These are phyloP conservation scores for Antheraea mylitta DNA, from an alignment of 1,140 invertebrate species.

Conservation along the genomic window DNA sequence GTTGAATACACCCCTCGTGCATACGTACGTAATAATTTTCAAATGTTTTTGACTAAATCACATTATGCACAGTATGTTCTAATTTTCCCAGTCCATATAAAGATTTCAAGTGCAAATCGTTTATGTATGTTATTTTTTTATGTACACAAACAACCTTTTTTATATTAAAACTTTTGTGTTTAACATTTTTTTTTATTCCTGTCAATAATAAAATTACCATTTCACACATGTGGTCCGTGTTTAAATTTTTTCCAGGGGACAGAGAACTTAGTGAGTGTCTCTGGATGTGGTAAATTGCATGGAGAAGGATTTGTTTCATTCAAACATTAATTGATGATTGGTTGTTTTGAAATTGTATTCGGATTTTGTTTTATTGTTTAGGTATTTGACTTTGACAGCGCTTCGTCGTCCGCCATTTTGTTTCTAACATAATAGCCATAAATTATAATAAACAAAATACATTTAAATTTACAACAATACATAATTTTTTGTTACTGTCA, in stretches of 20 bases:
- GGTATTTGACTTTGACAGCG: slow-evolving; percentile 16
- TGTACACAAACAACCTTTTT: slow-evolving; percentile 18
- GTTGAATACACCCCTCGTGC: slow-evolving; percentile 4
- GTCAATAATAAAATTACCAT: slow-evolving; percentile 52
- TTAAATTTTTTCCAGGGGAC: slow-evolving; percentile 85
- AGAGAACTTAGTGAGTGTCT: slow-evolving; percentile 86
- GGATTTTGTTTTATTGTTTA: background rate
- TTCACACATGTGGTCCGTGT: slow-evolving; percentile 57
- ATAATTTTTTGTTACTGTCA: no score
- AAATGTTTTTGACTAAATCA: slow-evolving; percentile 41
- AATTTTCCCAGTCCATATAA: slow-evolving; percentile 16
- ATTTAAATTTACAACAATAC: no score
- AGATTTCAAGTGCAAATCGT: slow-evolving; percentile 49
- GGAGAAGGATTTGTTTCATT: slow-evolving; percentile 9
- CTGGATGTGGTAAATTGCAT: slow-evolving; percentile 29
- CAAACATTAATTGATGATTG: background rate
- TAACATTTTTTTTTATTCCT: slow-evolving; percentile 19
- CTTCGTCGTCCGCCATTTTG: slow-evolving; percentile 3
- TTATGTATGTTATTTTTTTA: slow-evolving; percentile 22
- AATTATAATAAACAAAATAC: background rate
- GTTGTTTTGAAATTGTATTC: slow-evolving; percentile 5
- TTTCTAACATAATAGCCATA: background rate
- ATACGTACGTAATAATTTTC: slow-evolving; percentile 49
- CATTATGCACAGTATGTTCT: slow-evolving; percentile 8
- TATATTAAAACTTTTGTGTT: slow-evolving; percentile 30